phyloP scores from a whole-genome alignment of 2,797 vertebrate genomes.

The Crocodylus rhombifer region DNA sequence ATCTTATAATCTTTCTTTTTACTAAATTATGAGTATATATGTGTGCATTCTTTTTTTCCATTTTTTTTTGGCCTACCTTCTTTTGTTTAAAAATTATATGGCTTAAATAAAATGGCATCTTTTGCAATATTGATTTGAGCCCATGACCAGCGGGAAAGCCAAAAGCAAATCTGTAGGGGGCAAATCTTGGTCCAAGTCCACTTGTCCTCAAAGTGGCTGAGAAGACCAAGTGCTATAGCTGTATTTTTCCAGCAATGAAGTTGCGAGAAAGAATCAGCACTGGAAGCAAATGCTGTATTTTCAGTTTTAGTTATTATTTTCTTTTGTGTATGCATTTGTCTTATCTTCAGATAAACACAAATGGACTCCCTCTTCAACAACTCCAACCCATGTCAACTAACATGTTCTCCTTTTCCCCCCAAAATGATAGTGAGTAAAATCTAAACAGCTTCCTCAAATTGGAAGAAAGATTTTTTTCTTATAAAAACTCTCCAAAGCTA shows the following conservation, averaged over 20 bases:
- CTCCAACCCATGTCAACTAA: neutral
- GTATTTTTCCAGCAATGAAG: neutral
- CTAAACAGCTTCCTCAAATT: no score
- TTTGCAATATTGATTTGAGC: neutral
- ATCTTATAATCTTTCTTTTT: neutral
- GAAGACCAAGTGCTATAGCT: neutral
- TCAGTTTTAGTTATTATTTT: neutral
- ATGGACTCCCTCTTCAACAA: neutral
- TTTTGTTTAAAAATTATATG: neutral
- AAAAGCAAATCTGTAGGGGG: neutral
- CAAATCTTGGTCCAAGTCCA: neutral
- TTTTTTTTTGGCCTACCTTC: neutral
- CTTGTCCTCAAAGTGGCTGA: neutral
- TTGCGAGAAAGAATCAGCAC: neutral
- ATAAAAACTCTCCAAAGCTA: neutral
- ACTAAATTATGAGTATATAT: neutral
- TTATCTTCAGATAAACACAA: neutral
- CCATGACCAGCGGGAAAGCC: neutral
- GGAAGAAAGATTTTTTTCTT: no score
- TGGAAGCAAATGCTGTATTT: neutral
- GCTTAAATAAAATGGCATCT: neutral
- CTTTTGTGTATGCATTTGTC: neutral
- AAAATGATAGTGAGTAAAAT: no score
- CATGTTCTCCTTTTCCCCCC: no score
- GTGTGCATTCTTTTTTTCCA: fast-evolving